Evolutionary conservation across 2,113 vertebrate species (phyloP).

Genomic region (Epinephelus fuscoguttatus): DNA sequence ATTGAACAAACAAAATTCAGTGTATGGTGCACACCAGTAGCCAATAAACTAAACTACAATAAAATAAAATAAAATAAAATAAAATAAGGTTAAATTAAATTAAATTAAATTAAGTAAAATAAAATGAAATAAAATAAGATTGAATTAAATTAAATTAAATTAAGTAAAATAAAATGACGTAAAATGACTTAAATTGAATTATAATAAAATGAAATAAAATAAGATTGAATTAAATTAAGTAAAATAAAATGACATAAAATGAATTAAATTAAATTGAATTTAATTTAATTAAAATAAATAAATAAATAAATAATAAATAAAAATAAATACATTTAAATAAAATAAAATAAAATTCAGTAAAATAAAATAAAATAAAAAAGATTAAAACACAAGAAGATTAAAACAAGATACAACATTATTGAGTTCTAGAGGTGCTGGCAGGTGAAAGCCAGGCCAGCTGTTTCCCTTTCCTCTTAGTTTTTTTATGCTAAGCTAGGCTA

Average conservation of each 20-base stretch:
- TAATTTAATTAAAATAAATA: background rate
- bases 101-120: no score
- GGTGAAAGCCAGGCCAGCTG: background rate
- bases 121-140: no score
- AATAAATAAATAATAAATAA: background rate
- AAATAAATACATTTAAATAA: background rate
- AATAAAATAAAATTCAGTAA: no score
- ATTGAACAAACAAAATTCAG: no score
- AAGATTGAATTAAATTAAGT: no score
- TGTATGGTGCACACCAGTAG: no score
- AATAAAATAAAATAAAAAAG: background rate
- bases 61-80: no score
- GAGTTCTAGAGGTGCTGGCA: background rate
- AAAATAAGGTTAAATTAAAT: no score
- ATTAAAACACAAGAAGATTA: background rate
- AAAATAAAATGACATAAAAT: no score
- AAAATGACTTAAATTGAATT: background rate
- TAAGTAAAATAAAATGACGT: no score
- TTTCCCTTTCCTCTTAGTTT: background rate
- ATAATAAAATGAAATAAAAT: background rate
- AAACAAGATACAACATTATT: background rate
- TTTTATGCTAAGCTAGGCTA: background rate
- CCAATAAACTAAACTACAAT: no score
- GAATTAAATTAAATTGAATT: background rate
- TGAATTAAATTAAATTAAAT: no score